Percentiles rank a stretch among this genome's conserved stretches.
Evolutionary conservation across 2,797 vertebrate genomes (phyloP).

Genomic region (Acanthurus leucopareius): DNA sequence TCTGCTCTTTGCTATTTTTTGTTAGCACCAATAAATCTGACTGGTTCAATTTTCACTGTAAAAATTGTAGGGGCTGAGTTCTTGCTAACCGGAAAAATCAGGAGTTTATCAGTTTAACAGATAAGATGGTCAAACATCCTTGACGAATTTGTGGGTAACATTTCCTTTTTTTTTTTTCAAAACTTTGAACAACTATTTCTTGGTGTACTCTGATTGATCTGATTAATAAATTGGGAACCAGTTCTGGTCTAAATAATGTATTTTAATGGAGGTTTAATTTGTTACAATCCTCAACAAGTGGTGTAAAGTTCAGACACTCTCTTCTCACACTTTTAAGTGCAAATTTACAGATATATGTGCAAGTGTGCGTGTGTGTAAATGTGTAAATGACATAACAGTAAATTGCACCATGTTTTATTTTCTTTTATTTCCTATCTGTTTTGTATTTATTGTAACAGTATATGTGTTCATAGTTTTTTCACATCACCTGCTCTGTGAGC

Average conservation of each 20-base stretch:
- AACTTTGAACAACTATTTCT: constrained; percentile 6
- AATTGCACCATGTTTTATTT: constrained; percentile 78
- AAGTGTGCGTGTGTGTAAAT: constrained; percentile 80
- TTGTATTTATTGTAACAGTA: constrained; percentile 92
- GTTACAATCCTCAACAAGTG: constrained; percentile 70
- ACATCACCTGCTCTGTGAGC: constrained; percentile 92
- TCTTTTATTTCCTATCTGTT: constrained; percentile 83
- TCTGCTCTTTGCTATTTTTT: constrained; percentile 47
- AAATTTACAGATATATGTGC: constrained; percentile 58
- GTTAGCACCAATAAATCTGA: constrained; percentile 40
- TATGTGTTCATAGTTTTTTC: constrained; percentile 84
- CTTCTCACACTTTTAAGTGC: constrained; percentile 30
- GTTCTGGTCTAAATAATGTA: background rate
- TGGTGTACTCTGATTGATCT: background rate
- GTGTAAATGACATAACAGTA: constrained; percentile 77
- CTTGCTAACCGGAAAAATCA: constrained; percentile 19
- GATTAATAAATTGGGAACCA: background rate
- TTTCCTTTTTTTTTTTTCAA: background rate
- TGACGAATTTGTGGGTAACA: background rate
- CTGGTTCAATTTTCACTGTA: constrained; percentile 67
- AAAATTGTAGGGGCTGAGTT: constrained; percentile 64
- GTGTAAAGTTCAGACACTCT: constrained; percentile 15
- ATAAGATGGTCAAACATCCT: background rate
- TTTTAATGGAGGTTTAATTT: constrained; percentile 39
- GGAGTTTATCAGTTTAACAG: constrained; percentile 15